These are phyloP conservation scores for Tadarida brasiliensis DNA, from an alignment of 2,797 vertebrate genomes.

Conservation along the genomic window DNA sequence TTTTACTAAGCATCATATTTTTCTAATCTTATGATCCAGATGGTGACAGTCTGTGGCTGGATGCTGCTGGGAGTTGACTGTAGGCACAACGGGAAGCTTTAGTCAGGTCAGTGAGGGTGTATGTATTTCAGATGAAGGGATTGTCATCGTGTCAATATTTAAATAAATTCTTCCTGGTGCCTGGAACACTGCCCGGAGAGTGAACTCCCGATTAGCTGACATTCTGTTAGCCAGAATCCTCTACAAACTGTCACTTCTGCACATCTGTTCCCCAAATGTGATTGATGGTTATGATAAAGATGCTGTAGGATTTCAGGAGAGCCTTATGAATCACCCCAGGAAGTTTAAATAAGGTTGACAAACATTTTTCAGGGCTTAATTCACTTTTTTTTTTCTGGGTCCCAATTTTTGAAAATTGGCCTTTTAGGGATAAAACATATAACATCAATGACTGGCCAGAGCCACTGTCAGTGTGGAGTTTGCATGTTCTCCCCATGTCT, in stretches of 20 bases:
- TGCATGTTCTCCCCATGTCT: neutral
- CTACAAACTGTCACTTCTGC: neutral
- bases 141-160: neutral
- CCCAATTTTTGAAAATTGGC: constrained; percentile 18
- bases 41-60: neutral
- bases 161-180: neutral
- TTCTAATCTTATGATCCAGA: neutral
- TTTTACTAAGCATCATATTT: constrained; percentile 16
- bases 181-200: neutral
- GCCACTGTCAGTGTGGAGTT: neutral
- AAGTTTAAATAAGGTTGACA: constrained; percentile 44
- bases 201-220: neutral
- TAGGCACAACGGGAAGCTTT: neutral
- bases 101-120: neutral
- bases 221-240: constrained; percentile 13
- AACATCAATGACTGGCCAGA: neutral
- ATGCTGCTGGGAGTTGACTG: neutral
- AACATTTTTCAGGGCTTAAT: neutral
- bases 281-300: constrained; percentile 3
- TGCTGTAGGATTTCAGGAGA: neutral
- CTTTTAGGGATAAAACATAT: neutral
- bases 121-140: neutral
- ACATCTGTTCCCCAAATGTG: neutral
- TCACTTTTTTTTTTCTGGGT: neutral
- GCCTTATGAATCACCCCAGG: neutral